These are phyloP conservation scores for Epirrhoe alternata DNA, from an alignment of 2,888 invertebrate species.

Conservation along the genomic window DNA sequence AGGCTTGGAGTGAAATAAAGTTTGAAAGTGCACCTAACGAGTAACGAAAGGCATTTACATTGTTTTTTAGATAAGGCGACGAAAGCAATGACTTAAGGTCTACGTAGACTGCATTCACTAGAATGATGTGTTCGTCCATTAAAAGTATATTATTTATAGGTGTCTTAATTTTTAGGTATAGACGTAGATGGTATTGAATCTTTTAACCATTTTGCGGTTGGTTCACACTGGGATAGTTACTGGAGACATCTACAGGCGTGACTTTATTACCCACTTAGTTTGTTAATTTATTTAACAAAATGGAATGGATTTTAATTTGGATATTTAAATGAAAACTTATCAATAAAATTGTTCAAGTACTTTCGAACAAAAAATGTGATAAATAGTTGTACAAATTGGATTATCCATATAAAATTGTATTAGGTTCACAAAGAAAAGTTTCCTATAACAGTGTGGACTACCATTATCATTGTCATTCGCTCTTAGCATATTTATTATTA, in stretches of 20 bases:
- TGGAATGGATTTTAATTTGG: no score
- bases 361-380: no score
- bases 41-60: slow-evolving; percentile 75
- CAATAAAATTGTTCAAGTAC: no score
- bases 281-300: not conserved
- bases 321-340: no score
- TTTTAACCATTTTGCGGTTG: slow-evolving; percentile 23
- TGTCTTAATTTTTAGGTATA: slow-evolving; percentile 63
- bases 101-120: slow-evolving; percentile 82
- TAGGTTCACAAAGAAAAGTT: not conserved
- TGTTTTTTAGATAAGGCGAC: slow-evolving; percentile 55
- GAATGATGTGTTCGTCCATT: slow-evolving; percentile 85
- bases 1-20: slow-evolving; percentile 17
- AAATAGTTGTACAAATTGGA: no score
- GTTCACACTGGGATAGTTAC: slow-evolving; percentile 29
- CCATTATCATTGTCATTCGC: slow-evolving; percentile 22
- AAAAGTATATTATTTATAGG: slow-evolving; percentile 73
- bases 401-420: no score
- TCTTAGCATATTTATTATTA: slow-evolving; percentile 19
- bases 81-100: slow-evolving; percentile 77
- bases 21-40: slow-evolving; percentile 61
- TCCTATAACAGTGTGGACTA: slow-evolving; percentile 19
- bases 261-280: not conserved
- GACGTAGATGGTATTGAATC: slow-evolving; percentile 28
- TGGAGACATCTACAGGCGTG: not conserved